These are phyloP conservation scores for Chauna torquata DNA, from an alignment of 2,113 vertebrate genomes.

Conservation along the genomic window DNA sequence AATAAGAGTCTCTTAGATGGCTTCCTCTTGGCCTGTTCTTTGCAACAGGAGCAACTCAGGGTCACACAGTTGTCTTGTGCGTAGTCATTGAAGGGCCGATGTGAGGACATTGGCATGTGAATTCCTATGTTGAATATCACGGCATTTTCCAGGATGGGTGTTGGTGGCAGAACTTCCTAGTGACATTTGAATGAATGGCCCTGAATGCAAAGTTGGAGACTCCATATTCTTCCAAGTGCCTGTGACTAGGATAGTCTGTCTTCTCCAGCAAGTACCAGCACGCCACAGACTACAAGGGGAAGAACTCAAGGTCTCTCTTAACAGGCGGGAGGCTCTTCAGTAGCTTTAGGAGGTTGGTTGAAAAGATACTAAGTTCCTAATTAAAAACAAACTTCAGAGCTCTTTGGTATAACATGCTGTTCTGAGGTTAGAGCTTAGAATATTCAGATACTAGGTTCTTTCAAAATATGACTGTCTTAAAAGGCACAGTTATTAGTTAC, in stretches of 20 bases:
- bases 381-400: not conserved
- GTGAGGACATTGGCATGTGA: accelerated
- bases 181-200: not conserved
- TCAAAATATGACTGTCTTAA: not conserved
- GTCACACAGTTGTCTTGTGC: not conserved
- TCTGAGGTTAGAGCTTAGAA: not conserved
- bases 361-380: not conserved
- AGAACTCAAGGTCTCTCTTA: not conserved
- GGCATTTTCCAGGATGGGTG: not conserved
- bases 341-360: not conserved
- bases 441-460: not conserved
- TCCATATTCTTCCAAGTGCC: not conserved
- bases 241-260: not conserved
- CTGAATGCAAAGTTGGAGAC: not conserved
- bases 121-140: not conserved
- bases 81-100: not conserved
- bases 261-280: not conserved
- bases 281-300: not conserved
- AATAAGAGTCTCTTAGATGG: not conserved
- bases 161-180: not conserved
- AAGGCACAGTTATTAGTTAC: not conserved
- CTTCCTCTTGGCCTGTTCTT: not conserved
- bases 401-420: not conserved
- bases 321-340: not conserved
- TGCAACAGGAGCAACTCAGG: not conserved